Evolutionary conservation across 2,888 invertebrate genomes (phyloP), one percentile per base, ranked within the genome.

Genomic region (Liopterus haemorrhoidalis): DNA sequence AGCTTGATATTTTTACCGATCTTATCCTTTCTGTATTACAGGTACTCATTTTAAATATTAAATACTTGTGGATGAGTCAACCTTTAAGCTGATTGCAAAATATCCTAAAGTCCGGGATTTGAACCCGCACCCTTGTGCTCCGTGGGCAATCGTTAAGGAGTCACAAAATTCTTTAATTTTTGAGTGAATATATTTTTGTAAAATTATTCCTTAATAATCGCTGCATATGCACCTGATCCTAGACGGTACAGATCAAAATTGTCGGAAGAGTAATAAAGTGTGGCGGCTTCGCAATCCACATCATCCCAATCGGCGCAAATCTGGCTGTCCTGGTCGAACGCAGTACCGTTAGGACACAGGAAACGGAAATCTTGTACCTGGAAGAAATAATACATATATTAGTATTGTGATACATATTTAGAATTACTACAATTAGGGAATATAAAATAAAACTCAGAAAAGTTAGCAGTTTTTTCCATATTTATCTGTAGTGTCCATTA

Each of bases 241-340:
- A 85, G 75, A 61, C 82, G 80, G 73, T 87, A 88, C 59, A 89
- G 75, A 73, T 89, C 89, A 62, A 89, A 86, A 71, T 85, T 85
- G 72, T 88, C 86, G 65, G 85, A 86, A 55, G 80, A 78, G 62
- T 82, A 82, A 69, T 83, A 86, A 55, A 87, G 72, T 31, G 86
- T 85, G 11, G 85, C 79, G 22, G 85, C 83, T 58, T 82, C 82
- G 64, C 92, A 92, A 61, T 89, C 89, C 1, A 91, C 85, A 64
- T 91, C 90, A 51, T 86, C 88, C 84, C 89, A 89, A 60, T 90
- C 85, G 33, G 91, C 91, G 66, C 91, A 92, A 16, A 90, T 91
- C 70, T 90, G 88, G 46, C 88, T 87, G 65, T 90, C 89, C 65
- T 91, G 90, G 68, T 92, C 90, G 70, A 92, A 92, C 53, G 89